Evolutionary conservation across 1,140 invertebrate species (phyloP), one percentile per base, ranked within the genome.

Genomic region (Eurosta solidaginis): DNA sequence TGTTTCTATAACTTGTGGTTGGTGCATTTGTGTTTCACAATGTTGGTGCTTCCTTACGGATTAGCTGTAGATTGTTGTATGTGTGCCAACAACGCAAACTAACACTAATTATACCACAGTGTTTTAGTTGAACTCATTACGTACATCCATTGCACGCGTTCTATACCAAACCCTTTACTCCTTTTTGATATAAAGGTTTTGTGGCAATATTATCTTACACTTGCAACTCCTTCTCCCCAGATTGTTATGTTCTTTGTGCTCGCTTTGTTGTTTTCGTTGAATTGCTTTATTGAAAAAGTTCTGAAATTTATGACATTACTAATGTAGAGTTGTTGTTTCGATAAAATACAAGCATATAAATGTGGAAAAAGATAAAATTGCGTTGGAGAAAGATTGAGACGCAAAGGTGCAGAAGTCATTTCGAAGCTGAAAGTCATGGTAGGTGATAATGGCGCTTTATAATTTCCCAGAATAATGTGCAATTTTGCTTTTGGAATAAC

Each of bases 21-120:
- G 59, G 14, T 6, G 17, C 10, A 14, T 68, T 40, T 40, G 29
- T 25, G 6, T 36, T 40, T 42, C 14, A 17, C 20, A 33, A 40
- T 40, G 59, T 54, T 36, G 33, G 33, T 27, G n/a, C 14, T 42
- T 40, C 59, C 22, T 68, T 68, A 33, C 22, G 59, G 59, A 29
- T 68, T n/a, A 68, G 59, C 33, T 68, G 59, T 33, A n/a, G n/a
- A 29, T 68, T 40, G 59, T 68, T 14, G n/a, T n/a, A n/a, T n/a
- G n/a, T 68, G 59, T 4, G 27, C 59, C 33, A 68, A 36, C 29
- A 68, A 68, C 29, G 33, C 59, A 68, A 68, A 68, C 59, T 68
- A 68, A 68, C 59, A 68, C 59, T 68, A 68, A 68, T 68, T 68
- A 68, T 33, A 68, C 33, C 59, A 68, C 59, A 68, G 59, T 68